These are phyloP conservation scores for Sinocyclocheilus anophthalmus DNA, from an alignment of 2,113 vertebrate species.

Conservation along the genomic window DNA sequence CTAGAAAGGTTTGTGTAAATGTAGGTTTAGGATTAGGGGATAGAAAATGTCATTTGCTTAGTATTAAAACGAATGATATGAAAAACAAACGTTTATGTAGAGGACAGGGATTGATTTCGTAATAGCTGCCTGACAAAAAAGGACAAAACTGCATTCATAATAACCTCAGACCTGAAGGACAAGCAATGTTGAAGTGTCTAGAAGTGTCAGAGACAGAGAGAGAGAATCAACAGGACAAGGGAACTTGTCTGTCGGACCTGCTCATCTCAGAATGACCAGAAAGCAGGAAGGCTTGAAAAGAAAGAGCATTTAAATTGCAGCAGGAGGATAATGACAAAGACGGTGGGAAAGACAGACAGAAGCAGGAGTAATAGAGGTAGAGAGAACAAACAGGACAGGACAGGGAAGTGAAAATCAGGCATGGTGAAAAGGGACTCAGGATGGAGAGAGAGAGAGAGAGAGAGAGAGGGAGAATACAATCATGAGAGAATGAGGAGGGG, in stretches of 20 bases:
- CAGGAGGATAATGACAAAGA: neutral
- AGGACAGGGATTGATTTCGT: conserved; percentile 11
- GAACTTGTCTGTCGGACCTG: conserved; percentile 13
- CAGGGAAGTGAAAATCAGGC: conserved; percentile 1
- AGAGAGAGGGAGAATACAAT: conserved; percentile 27
- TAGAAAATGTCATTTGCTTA: neutral
- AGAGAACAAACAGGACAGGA: conserved; percentile 23
- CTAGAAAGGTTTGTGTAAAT: neutral
- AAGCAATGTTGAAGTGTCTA: conserved; percentile 15
- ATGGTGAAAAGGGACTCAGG: conserved; percentile 36
- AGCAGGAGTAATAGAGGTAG: neutral
- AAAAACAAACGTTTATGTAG: neutral
- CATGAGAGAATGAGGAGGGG: conserved; percentile 43
- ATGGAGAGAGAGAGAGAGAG: conserved; percentile 20
- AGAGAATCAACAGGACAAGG: conserved; percentile 34
- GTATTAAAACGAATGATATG: neutral
- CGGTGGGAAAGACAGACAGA: neutral
- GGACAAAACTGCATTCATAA: neutral
- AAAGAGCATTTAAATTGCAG: neutral
- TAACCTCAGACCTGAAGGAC: conserved; percentile 27
- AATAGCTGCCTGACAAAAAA: neutral
- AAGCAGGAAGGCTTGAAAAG: conserved; percentile 27
- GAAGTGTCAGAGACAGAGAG: conserved; percentile 21
- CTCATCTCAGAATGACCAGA: conserved; percentile 27
- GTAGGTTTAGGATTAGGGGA: conserved; percentile 8